Evolutionary conservation across 2,113 vertebrate genomes (phyloP), one percentile per base, ranked within the genome.

Genomic region (Malurus melanocephalus): DNA sequence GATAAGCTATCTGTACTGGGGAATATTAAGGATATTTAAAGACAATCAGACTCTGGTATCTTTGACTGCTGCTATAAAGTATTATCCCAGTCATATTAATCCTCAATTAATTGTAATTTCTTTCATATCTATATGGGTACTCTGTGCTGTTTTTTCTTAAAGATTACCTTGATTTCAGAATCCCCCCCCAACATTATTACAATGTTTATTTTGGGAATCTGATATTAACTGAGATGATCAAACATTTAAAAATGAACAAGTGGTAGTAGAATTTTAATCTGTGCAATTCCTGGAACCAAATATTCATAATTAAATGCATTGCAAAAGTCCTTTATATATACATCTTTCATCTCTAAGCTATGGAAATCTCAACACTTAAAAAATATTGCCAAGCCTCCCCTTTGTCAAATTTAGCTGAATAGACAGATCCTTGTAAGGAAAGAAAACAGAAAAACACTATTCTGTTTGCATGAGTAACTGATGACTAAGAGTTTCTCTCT

Each of bases 401-500:
- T 94, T 92, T 82, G 65, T 90, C 80, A 75, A 92, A 68, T 81
- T 95, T 87, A 96, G 90, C 90, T 95, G 92, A 93, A 85, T 46
- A 92, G 86, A 67, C 89, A 96, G 93, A 96, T 93, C 85, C 76
- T 78, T 66, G 69, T 86, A 89, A 92, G 52, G 85, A 82, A 88
- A 85, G 65, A 84, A 77, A 87, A 81, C 64, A 94, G 75, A 86
- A 94, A 92, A 87, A 88, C 23, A 82, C 80, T 73, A 69, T 86
- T 94, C 94, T n/a, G 33, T 95, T 91, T 80, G 84, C 89, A 92
- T 74, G 75, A 96, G 85, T 94, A 93, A 89, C 92, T 93, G 84
- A 95, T 95, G 92, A 94, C 92, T 90, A 95, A 85, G 89, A 96
- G 93, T 97, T 97, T 96, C 95, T 96, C 93, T 93, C 80, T 92